phyloP scores from a whole-genome alignment of 2,797 vertebrate genomes.

The Chaetophractus vellerosus region DNA sequence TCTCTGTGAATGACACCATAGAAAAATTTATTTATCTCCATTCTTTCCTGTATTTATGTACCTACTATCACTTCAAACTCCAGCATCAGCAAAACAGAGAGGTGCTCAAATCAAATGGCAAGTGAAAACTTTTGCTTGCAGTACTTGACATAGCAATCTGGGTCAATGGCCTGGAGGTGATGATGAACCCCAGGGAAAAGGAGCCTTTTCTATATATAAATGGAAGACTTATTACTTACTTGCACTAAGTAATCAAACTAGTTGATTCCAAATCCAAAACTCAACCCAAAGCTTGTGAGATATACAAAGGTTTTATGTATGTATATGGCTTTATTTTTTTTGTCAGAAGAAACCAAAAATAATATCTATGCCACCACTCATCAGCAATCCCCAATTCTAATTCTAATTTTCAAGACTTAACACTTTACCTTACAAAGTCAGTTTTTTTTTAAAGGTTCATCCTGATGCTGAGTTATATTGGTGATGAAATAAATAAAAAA shows the following conservation, averaged over 20 bases:
- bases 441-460: neutral
- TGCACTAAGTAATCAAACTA: neutral
- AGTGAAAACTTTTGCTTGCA: slow-evolving; percentile 58
- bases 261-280: slow-evolving; percentile 19
- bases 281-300: slow-evolving; percentile 6
- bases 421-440: neutral
- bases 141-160: slow-evolving; percentile 13
- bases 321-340: slow-evolving; percentile 12
- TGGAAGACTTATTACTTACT: slow-evolving; percentile 5
- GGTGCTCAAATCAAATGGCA: slow-evolving; percentile 50
- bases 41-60: slow-evolving; percentile 63
- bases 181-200: slow-evolving; percentile 49
- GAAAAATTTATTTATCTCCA: slow-evolving; percentile 30
- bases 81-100: slow-evolving; percentile 54
- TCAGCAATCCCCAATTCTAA: neutral
- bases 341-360: slow-evolving; percentile 20
- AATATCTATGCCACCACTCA: neutral
- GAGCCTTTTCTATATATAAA: neutral
- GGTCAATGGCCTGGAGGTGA: neutral
- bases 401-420: slow-evolving; percentile 37
- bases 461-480: slow-evolving; percentile 6
- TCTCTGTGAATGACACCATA: slow-evolving; percentile 57
- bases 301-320: neutral
- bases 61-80: slow-evolving; percentile 50
- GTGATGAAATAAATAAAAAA: slow-evolving; percentile 30